These are phyloP conservation scores for Phrixothrix hirtus DNA, from an alignment of 2,888 invertebrate genomes.

Conservation along the genomic window DNA sequence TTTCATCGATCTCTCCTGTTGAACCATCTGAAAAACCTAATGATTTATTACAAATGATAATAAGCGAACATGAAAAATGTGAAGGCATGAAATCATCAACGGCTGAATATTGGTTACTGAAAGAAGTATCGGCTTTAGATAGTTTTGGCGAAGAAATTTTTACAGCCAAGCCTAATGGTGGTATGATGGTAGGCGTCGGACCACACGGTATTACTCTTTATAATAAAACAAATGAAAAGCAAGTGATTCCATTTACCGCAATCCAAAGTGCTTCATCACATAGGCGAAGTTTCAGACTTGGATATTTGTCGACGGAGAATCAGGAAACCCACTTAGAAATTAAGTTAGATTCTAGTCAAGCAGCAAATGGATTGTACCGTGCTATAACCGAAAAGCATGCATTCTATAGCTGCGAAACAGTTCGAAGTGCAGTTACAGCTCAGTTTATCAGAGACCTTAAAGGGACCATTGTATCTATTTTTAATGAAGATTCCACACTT, in stretches of 20 bases:
- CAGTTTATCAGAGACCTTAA: constrained; percentile 89
- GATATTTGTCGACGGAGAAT: constrained; percentile 71
- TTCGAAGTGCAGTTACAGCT: constrained; percentile 82
- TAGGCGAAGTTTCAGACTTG: constrained; percentile 73
- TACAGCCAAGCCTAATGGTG: constrained; percentile 66
- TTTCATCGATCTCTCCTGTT: constrained; percentile 65
- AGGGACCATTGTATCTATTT: constrained; percentile 88
- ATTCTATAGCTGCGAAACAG: constrained; percentile 91
- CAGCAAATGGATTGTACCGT: constrained; percentile 80
- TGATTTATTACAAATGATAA: constrained; percentile 66
- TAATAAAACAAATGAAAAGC: constrained; percentile 68
- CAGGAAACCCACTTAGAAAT: constrained; percentile 73
- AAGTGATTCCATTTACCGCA: constrained; percentile 79
- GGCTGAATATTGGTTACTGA: constrained; percentile 82
- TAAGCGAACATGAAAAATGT: constrained; percentile 63
- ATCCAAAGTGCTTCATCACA: constrained; percentile 79
- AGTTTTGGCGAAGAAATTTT: constrained; percentile 86
- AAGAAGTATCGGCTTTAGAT: constrained; percentile 77
- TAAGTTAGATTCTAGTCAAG: constrained; percentile 78
- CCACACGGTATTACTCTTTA: constrained; percentile 81
- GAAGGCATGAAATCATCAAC: constrained; percentile 69
- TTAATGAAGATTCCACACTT: constrained; percentile 83
- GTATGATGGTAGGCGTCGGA: constrained; percentile 63
- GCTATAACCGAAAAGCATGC: constrained; percentile 91
- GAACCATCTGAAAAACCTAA: constrained; percentile 62